A percentile compares a stretch with the other conserved stretches of the same genome.
phyloP scores from a whole-genome alignment of 2,888 invertebrate species.

The Tachina fera region DNA sequence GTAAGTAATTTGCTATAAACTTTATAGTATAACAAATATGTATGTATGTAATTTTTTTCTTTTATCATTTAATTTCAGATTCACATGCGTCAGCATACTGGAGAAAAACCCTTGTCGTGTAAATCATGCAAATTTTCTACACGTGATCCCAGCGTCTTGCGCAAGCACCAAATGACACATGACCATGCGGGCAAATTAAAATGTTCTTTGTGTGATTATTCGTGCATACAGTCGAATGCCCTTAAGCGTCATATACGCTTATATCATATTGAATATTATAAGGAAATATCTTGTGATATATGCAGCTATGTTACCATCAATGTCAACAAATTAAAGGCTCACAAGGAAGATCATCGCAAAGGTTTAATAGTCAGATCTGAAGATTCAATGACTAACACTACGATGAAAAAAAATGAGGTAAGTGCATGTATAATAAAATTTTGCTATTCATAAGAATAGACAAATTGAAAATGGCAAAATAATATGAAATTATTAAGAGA shows the following conservation, averaged over 20 bases:
- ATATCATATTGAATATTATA: conserved; percentile 84
- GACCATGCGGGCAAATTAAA: conserved; percentile 85
- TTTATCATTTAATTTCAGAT: conserved; percentile 82
- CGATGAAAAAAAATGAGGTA: conserved; percentile 77
- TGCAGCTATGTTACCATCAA: conserved; percentile 80
- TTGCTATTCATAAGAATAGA: neutral
- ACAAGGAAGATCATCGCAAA: conserved; percentile 80
- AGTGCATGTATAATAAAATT: conserved; percentile 1
- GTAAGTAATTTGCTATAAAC: conserved; percentile 77
- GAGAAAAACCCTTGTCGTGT: conserved; percentile 90
- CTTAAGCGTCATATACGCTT: conserved; percentile 86
- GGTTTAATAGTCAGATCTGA: conserved; percentile 78
- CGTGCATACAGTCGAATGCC: conserved; percentile 88
- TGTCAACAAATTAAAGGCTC: conserved; percentile 75
- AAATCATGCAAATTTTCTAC: conserved; percentile 88
- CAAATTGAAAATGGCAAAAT: too few relatives aligned
- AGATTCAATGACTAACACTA: conserved; percentile 78
- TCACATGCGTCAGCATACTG: conserved; percentile 90
- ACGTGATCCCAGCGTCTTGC: conserved; percentile 89
- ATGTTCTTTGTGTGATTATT: conserved; percentile 88
- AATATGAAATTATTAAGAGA: too few relatives aligned
- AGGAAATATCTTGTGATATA: conserved; percentile 78
- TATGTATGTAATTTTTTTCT: too few relatives aligned
- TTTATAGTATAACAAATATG: neutral
- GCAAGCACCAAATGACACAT: conserved; percentile 87